Evolutionary conservation across 2,113 vertebrate species (phyloP), one percentile per base, ranked within the genome.

Genomic region (Melanocharis versteri): DNA sequence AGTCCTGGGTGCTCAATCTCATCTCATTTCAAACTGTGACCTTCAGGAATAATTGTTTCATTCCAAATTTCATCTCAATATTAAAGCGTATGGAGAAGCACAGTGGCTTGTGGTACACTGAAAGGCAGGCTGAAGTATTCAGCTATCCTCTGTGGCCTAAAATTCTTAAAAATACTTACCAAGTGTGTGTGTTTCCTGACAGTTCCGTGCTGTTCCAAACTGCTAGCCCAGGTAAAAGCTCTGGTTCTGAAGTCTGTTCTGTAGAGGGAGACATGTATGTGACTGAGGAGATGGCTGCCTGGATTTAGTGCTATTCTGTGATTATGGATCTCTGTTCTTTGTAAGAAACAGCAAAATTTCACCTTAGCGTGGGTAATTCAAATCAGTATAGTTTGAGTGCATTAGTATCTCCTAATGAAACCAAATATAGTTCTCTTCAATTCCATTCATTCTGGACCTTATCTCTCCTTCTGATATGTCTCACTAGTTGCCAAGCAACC

Each of bases 371-470:
- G 77, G 30, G 21, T 86, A 89, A 82, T 72, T 87, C 58, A 72
- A 27, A 64, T 81, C 51, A 66, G 42, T 54, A 14, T 33, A 37
- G 50, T 87, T 87, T 33, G 73, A 87, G 44, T 83, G 80, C 39
- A 42, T 94, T 95, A 66, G 76, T 89, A 42, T 90, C 69, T 85
- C 69, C 73, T 85, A 87, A 82, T 85, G 72, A 94, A 87, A 28
- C 93, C 79, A 87, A 76, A 94, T 93, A 81, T 61, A 89, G 86
- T 86, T 95, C 72, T 80, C 44, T 93, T 58, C 77, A 65, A 16
- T 95, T 95, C 87, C 90, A 83, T 96, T 95, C 93, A 95, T 91
- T 89, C 75, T 96, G 94, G 90, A 90, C 88, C 83, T 88, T 96
- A 91, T 92, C 91, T 91, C 39, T 79, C 28, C 75, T n/a, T 72